A percentile compares a stretch with the other conserved stretches of the same genome.
phyloP scores from a whole-genome alignment of 2,113 vertebrate species.

The Machaerirhynchus nigripectus region DNA sequence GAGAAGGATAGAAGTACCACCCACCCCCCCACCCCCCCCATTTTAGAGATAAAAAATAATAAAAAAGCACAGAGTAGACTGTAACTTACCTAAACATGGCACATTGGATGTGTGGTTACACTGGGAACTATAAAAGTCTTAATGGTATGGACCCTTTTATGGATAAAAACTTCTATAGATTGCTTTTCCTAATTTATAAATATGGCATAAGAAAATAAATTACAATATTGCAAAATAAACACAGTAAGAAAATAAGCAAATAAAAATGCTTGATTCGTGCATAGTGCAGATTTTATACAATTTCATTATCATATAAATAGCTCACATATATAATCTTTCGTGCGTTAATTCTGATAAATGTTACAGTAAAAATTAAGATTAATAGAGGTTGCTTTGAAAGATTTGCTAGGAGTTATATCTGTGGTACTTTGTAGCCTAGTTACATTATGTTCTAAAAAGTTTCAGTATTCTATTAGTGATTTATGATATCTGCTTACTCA shows the following conservation, averaged over 20 bases:
- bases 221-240: conserved; percentile 63
- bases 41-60: not conserved
- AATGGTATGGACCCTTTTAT: not conserved
- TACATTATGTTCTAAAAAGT: conserved; percentile 56
- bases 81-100: not conserved
- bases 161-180: conserved; percentile 33
- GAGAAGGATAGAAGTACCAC: not conserved
- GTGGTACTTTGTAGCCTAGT: conserved; percentile 59
- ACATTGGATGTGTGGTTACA: not conserved
- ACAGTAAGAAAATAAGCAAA: conserved; percentile 59
- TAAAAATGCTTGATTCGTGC: conserved; percentile 64
- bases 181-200: conserved; percentile 62
- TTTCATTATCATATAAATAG: conserved; percentile 80
- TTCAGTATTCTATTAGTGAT: conserved; percentile 56
- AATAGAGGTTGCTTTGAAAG: conserved; percentile 67
- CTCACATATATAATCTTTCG: conserved; percentile 70
- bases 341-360: conserved; percentile 75
- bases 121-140: not conserved
- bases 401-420: conserved; percentile 58
- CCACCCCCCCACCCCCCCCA: accelerated
- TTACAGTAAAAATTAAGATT: conserved; percentile 77
- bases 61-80: not conserved
- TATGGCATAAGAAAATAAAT: conserved; percentile 69
- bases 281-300: conserved; percentile 65
- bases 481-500: conserved; percentile 67